Conservation (phyloP, 2,888 invertebrate genomes). For the Cosmia pyralina region DNA sequence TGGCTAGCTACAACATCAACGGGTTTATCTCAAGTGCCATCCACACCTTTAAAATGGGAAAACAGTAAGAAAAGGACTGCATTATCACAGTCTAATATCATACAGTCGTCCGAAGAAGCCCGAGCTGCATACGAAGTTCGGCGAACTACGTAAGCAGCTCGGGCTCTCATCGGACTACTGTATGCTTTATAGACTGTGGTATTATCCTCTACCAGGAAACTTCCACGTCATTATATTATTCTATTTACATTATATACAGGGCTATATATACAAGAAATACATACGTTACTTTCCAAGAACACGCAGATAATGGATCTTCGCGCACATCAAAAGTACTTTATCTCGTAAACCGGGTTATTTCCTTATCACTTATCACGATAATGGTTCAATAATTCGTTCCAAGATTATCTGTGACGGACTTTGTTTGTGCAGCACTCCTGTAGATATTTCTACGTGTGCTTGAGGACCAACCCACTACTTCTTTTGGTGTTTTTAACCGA, state of each 20-base stretch:
- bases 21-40: not conserved
- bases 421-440: constrained; percentile 82
- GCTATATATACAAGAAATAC: constrained; percentile 10
- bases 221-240: not conserved
- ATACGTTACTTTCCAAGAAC: constrained; percentile 51
- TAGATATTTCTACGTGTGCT: constrained; percentile 5
- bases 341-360: constrained; percentile 79
- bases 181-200: no score
- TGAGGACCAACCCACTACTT: not conserved
- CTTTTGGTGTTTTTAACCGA: not conserved
- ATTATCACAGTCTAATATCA: no score
- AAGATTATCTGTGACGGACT: constrained; percentile 72
- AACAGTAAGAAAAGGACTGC: not conserved
- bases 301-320: constrained; percentile 56
- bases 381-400: constrained; percentile 81
- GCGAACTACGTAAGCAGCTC: no score
- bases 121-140: no score
- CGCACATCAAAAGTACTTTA: constrained; percentile 61
- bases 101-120: no score
- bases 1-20: not conserved
- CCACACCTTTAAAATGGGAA: not conserved
- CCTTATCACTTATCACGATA: constrained; percentile 76
- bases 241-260: constrained; percentile 21
- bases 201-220: constrained; percentile 18
- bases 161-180: no score